These are phyloP conservation scores for Stictocephala bisonia DNA, from an alignment of 2,888 invertebrate species.

Conservation along the genomic window DNA sequence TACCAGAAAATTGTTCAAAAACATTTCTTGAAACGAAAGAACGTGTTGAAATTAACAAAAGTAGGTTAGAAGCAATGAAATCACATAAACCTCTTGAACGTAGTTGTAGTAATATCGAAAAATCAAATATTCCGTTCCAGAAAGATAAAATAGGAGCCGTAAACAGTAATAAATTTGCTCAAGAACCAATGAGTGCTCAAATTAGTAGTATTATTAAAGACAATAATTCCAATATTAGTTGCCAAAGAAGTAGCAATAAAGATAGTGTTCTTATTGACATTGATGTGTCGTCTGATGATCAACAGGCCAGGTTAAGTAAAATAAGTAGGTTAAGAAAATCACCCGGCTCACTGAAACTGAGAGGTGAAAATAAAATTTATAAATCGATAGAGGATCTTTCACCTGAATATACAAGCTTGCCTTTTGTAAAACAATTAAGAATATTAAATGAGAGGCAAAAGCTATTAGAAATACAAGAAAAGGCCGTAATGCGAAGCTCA, in stretches of 20 bases:
- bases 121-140: neutral
- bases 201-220: conserved; percentile 28
- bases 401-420: conserved; percentile 86
- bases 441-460: conserved; percentile 90
- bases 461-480: conserved; percentile 78
- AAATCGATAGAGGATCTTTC: conserved; percentile 88
- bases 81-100: neutral
- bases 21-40: neutral
- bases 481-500: conserved; percentile 78
- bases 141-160: neutral
- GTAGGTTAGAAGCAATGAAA: conserved; percentile 10
- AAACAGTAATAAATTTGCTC: conserved; percentile 35
- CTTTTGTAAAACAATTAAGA: conserved; percentile 89
- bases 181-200: conserved; percentile 32
- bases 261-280: conserved; percentile 28
- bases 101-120: conserved; percentile 2
- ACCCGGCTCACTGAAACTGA: conserved; percentile 16
- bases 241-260: conserved; percentile 23
- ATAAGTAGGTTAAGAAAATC: conserved; percentile 39
- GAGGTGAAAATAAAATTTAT: conserved; percentile 65
- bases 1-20: neutral
- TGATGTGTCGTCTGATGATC: conserved; percentile 4
- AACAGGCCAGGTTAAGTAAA: neutral
- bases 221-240: conserved; percentile 29
- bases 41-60: conserved; percentile 15